Evolutionary conservation across 2,888 invertebrate species (phyloP), one percentile per base, ranked within the genome.

Genomic region (Nomada flava): DNA sequence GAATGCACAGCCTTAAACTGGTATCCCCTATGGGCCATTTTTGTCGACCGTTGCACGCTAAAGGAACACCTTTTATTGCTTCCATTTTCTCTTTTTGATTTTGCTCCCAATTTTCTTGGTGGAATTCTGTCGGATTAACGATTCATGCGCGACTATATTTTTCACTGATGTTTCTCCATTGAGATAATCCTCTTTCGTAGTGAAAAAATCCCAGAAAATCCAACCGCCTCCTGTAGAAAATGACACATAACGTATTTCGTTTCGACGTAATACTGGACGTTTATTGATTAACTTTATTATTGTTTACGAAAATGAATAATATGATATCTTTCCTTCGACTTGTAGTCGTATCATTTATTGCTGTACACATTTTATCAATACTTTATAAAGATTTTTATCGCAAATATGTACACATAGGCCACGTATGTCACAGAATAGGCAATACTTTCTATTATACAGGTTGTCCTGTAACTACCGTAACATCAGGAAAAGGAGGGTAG

Each of bases 1-100:
- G 84, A 84, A 84, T 77, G 77, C 76, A 70, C 50, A 78, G 72
- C 69, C 67, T 70, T 59, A 69, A 76, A 84, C 84, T 81, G 81
- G 79, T 60, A 76, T 81, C 70, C 77, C 68, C 68, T 81, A 84
- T 73, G 78, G 77, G 59, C 81, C 73, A 76, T 78, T 81, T 81
- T 81, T 84, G 68, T 65, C 63, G 42, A 60, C 63, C 68, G 63
- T 76, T 79, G 60, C 60, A 64, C 47, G 29, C 47, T 18, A 50
- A 64, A 62, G 44, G 71, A 69, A 26, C 57, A 20, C 42, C 82
- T 69, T 63, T 73, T 78, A 77, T 73, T 69, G n/a, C 64, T 65
- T 26, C 77, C 68, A 65, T 64, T 82, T 63, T 26, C 68, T 50
- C 60, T 20, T 53, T 70, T 60, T 60, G 70, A 67, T 26, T 60